Evolutionary conservation across 2,113 vertebrate genomes (phyloP), one percentile per base, ranked within the genome.

Genomic region (Gambusia holbrooki): DNA sequence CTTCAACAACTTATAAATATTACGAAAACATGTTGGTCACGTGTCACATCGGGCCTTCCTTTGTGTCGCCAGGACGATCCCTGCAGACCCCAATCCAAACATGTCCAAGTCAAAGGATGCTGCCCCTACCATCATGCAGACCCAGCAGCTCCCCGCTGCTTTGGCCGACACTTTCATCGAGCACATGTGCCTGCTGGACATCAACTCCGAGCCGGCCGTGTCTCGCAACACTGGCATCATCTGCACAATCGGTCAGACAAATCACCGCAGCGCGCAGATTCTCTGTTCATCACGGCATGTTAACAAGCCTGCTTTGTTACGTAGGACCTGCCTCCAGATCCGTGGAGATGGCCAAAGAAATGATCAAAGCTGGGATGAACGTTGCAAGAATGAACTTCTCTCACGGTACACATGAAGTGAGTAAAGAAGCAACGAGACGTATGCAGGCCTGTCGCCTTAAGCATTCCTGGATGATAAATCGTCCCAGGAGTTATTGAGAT

Each of bases 301-400:
- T 66, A 48, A 58, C 6, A 28, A 17, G 7, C 1, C 0, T 65
- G 48, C 35, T 74, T 29, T 66, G 6, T 61, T 22, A 15, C 37
- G 32, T 80, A 99, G 98, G 98, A 84, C 98, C 98, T 30, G 98
- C 95, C 67, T 97, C 97, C 83, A 92, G 96, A 25, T 94, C 96
- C 0, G 96, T 99, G 91, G 96, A 97, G 0, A 97, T 79, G 51
- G 79, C 96, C 90, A 97, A 95, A 93, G 95, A 99, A 90, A 99
- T 99, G 98, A 99, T 99, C 92, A 98, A 97, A 86, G 90, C 97
- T 91, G 98, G 98, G 85, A 99, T 99, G 98, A 99, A 99, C 32
- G 93, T 99, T 90, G 97, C 98, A 76, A 97, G 98, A 79, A 91
- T 99, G 92, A 99, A 99, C 94, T 99, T 99, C 94, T 99, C 98